phyloP scores from a whole-genome alignment of 2,113 vertebrate genomes.

The Tiliqua scincoides region DNA sequence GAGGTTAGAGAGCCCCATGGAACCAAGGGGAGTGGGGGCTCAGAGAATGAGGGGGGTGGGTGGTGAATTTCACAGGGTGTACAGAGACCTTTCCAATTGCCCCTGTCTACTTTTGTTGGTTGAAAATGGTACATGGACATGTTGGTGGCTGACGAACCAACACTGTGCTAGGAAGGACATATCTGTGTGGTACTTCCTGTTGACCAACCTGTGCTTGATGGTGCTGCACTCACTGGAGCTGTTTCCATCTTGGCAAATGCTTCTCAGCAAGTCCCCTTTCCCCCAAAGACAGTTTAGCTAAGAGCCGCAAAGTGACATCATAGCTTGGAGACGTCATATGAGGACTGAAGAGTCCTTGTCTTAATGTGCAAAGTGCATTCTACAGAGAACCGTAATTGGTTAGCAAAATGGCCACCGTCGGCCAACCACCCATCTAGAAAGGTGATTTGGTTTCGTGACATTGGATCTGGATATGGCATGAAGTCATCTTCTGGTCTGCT shows the following conservation, averaged over 20 bases:
- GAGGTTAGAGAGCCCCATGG: no score
- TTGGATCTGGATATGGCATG: not conserved
- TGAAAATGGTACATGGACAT: no score
- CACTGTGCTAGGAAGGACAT: no score
- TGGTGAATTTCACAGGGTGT: no score
- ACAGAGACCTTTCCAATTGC: no score
- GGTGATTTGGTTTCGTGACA: not conserved
- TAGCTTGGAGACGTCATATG: not conserved
- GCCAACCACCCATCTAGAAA: no score
- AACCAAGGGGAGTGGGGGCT: no score
- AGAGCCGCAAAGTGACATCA: not conserved
- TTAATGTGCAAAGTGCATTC: no score
- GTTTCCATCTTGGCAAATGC: not conserved
- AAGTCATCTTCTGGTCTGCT: not conserved
- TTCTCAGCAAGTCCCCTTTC: not conserved
- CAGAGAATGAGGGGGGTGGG: no score
- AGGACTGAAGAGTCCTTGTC: not conserved
- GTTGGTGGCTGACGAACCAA: no score
- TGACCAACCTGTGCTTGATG: not conserved
- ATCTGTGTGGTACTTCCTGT: not conserved
- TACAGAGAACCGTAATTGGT: not conserved
- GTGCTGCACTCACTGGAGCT: not conserved
- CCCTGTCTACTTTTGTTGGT: no score
- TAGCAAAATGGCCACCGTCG: not conserved
- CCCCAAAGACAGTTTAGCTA: not conserved